Base-by-base conservation (phyloP, 2,888 invertebrate species). In the Drosophila lacicola region DNA sequence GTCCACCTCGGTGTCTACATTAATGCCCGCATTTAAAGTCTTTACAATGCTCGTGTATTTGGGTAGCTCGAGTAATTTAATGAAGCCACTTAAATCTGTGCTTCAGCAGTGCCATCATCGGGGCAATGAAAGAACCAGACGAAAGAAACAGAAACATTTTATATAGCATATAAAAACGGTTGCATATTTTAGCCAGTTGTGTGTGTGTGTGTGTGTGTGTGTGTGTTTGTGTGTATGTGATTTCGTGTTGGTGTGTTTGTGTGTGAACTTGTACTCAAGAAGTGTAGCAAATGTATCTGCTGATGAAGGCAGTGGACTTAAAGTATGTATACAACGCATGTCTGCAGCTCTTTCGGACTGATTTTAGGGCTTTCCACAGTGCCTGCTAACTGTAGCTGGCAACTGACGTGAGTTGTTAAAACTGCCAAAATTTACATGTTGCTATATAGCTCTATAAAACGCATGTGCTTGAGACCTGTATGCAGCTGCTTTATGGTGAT, bases 81-180 rank as follows among this genome's bases (percentile, higher is more conserved):
- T 90, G 84, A 92, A 91, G 81, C 91, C 90, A 90, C 90, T 91
- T 85, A 92, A 88, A 86, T 91, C 92, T 92, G 88, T 64, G 84
- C 88, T 69, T 73, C 68, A 70, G 70, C 66, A 74, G 13, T 53
- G 60, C 33, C 74, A 71, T 61, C 72, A 65, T 65, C 49, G 58
- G 42, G 21, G 49, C 49, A 64, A 51, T 53, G 55, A 47, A 69
- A 49, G 47, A 60, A 54, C 44, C 36, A 66, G 50, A 63, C 50
- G 56, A 66, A 56, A 66, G 61, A 71, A 64, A 74, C 50, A 73
- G 77, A 78, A 73, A 76, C 66, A 75, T 76, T 78, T 82, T 75
- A 85, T 83, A 60, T 80, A 53, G 71, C 72, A 60, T 78, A 78
- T 78, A 86, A 70, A 78, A 81, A 68, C 34, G 57, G 60, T 65